Conservation (phyloP, 2,888 invertebrate species). For the Dicranocentrus wangi region DNA sequence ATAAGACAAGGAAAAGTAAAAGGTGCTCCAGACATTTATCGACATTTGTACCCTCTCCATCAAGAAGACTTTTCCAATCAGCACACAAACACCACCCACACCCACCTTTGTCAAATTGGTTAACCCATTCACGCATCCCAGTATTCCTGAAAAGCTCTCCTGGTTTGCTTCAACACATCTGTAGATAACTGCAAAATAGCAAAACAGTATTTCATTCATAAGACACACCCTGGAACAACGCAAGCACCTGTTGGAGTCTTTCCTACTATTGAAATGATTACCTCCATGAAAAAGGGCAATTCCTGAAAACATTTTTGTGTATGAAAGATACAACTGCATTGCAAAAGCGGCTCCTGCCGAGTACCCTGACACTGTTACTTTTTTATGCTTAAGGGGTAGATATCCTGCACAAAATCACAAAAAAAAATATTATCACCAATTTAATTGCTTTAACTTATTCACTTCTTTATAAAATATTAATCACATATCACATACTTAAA, state of each 20-base stretch:
- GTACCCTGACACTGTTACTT: slow-evolving; percentile 69
- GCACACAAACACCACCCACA: no score
- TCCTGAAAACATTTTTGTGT: slow-evolving; percentile 69
- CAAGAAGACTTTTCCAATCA: no score
- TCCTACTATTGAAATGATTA: no score
- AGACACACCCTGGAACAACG: no score
- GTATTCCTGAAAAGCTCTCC: slow-evolving; percentile 70
- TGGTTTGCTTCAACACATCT: slow-evolving; percentile 70
- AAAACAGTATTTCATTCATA: no score
- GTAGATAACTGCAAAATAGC: slow-evolving; percentile 61
- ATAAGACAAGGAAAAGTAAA: no score
- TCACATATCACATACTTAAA: slow-evolving; percentile 41
- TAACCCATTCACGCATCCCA: slow-evolving; percentile 70
- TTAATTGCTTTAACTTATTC: background rate
- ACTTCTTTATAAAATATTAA: background rate
- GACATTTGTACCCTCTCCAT: no score
- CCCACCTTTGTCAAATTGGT: slow-evolving; percentile 68
- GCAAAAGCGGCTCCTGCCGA: slow-evolving; percentile 69
- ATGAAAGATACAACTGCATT: slow-evolving; percentile 69
- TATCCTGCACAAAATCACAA: slow-evolving; percentile 42
- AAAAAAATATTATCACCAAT: background rate
- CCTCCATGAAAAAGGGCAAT: slow-evolving; percentile 70
- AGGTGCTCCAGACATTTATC: no score
- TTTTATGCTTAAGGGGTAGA: slow-evolving; percentile 61
- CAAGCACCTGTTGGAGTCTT: no score